Evolutionary conservation across 2,113 vertebrate species (phyloP), one percentile per base, ranked within the genome.

Genomic region (Sclerurus mexicanus): DNA sequence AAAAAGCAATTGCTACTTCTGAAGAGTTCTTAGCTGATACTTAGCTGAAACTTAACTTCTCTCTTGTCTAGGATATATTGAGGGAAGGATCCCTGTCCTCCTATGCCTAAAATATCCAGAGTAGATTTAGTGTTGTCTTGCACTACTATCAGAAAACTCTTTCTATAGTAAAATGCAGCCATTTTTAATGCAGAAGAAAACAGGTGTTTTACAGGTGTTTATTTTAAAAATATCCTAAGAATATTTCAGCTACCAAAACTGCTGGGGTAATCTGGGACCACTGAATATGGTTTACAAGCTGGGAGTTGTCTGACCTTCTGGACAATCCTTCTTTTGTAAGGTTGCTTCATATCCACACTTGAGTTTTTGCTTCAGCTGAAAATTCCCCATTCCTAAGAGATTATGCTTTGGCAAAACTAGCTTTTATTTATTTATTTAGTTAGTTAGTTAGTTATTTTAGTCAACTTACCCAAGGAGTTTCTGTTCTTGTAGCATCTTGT

Each of bases 361-460:
- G 14, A 11, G 9, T 78, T 93, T 93, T 90, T 88, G 47, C 63
- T 94, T 74, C 56, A 85, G 52, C 14, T 60, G 77, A 86, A 90
- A 80, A 84, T 62, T 86, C 58, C 40, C 39, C 28, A 40, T 89
- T 92, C 27, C 44, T 63, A 77, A 69, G 49, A 76, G 87, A 50
- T 53, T 53, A 74, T 66, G 17, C 42, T 63, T 74, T 88, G 56
- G 52, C 55, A 91, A 93, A 88, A 53, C 11, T 25, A 64, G 9
- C 3, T 47, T 50, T 47, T 27, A 6, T 35, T 5, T 6, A 3
- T 5, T 11, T n/a, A n/a, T n/a, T n/a, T n/a, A n/a, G n/a, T n/a
- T n/a, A n/a, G n/a, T n/a, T n/a, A n/a, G n/a, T n/a, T n/a, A n/a
- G n/a, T n/a, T n/a, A n/a, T n/a, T n/a, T n/a, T n/a, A n/a, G n/a